These are phyloP conservation scores for Loris lydekkerianus DNA, from an alignment of 2,797 vertebrate species.

Conservation along the genomic window DNA sequence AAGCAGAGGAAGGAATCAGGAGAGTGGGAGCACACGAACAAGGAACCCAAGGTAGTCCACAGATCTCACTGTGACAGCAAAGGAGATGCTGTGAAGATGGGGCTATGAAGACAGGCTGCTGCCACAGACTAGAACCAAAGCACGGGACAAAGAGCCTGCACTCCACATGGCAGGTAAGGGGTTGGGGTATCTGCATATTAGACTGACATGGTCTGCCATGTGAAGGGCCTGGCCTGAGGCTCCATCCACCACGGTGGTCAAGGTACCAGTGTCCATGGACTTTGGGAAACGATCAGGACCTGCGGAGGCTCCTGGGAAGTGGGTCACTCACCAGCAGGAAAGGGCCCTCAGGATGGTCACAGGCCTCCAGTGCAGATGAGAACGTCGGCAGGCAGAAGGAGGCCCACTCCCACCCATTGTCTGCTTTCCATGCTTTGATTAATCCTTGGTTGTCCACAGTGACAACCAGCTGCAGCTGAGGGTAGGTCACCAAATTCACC, in stretches of 20 bases:
- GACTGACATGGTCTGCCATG: not conserved
- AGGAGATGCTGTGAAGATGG: not conserved
- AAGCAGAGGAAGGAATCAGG: not conserved
- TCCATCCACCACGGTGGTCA: not conserved
- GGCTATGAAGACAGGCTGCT: not conserved
- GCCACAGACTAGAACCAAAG: not conserved
- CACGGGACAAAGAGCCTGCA: not conserved
- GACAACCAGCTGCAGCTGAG: conserved; percentile 83
- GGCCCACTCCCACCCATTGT: conserved; percentile 86
- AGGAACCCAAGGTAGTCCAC: not conserved
- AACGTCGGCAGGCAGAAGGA: conserved; percentile 83
- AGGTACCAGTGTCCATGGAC: not conserved
- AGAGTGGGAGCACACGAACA: not conserved
- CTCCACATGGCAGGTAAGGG: not conserved
- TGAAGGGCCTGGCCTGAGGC: not conserved
- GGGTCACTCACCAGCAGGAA: conserved; percentile 87
- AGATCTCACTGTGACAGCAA: not conserved
- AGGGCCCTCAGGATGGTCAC: conserved; percentile 80
- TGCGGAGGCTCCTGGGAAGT: not conserved
- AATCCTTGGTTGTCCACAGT: conserved; percentile 87
- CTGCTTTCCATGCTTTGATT: conserved; percentile 88
- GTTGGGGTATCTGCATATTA: not conserved
- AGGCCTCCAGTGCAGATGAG: conserved; percentile 85
- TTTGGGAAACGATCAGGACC: not conserved
- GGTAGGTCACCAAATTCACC: conserved; percentile 85